A percentile compares a stretch with the other conserved stretches of the same genome.
Evolutionary conservation across 2,797 vertebrate species (phyloP).

Genomic region (Toxotes lorentzi): DNA sequence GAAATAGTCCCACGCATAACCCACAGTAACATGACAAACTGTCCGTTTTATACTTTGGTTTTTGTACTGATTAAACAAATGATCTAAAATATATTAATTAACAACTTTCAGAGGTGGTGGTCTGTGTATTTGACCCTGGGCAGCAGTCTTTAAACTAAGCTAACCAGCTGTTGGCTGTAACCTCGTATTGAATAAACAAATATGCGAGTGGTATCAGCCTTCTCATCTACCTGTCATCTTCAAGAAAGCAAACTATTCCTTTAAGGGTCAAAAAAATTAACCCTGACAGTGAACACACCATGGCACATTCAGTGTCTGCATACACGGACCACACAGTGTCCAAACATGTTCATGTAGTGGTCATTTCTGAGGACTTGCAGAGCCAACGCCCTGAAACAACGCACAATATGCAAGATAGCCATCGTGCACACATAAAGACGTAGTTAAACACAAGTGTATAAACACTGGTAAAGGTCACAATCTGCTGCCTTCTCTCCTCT

Average conservation of each 20-base stretch:
- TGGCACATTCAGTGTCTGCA: neutral
- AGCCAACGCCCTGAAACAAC: neutral
- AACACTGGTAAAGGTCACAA: slow-evolving; percentile 1
- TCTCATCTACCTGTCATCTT: neutral
- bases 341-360: neutral
- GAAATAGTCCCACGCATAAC: neutral
- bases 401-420: neutral
- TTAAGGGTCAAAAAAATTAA: neutral
- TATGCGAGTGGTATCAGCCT: neutral
- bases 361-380: neutral
- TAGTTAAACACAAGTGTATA: slow-evolving; percentile 1
- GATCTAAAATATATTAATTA: too few relatives aligned
- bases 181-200: neutral
- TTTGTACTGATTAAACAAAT: slow-evolving; percentile 5
- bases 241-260: neutral
- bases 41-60: neutral
- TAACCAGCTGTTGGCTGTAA: neutral
- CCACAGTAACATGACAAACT: neutral
- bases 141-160: neutral
- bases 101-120: neutral
- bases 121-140: neutral
- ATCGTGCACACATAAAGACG: neutral
- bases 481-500: slow-evolving; percentile 19
- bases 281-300: neutral
- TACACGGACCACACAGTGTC: too few relatives aligned